Conservation (phyloP, 2,797 vertebrate species). For the Mionectes olivaceus region DNA sequence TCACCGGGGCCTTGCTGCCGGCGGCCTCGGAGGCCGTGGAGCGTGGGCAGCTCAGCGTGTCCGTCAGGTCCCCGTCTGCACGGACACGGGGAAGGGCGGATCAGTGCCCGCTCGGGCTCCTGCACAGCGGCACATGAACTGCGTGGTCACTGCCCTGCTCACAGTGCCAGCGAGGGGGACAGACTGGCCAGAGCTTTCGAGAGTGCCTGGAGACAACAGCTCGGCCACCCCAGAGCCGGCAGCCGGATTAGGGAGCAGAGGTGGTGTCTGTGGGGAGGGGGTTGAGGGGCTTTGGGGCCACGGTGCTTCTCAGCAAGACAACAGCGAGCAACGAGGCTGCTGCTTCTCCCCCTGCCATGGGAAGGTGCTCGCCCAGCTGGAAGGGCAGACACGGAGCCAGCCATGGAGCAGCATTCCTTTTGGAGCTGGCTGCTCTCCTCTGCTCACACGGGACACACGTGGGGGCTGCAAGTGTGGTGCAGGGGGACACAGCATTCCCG, state of each 20-base stretch:
- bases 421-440: rapidly evolving
- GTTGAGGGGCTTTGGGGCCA: not conserved
- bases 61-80: constrained; percentile 93
- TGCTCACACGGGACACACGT: rapidly evolving
- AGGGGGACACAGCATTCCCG: not conserved
- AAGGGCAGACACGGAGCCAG: not conserved
- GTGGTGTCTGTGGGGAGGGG: not conserved
- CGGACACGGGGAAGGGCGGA: not conserved
- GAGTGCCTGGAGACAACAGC: not conserved
- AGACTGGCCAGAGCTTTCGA: not conserved
- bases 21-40: constrained; percentile 84
- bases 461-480: not conserved
- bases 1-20: constrained; percentile 58
- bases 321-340: not conserved
- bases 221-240: not conserved
- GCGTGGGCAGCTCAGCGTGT: constrained; percentile 88
- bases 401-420: not conserved
- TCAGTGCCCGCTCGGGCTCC: not conserved
- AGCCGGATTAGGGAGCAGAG: not conserved
- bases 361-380: not conserved
- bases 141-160: rapidly evolving
- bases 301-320: not conserved
- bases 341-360: rapidly evolving
- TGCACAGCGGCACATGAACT: rapidly evolving
- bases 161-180: not conserved